Percentiles rank a stretch among this genome's conserved stretches.
phyloP scores from a whole-genome alignment of 2,113 vertebrate species.

The Elachura formosa region DNA sequence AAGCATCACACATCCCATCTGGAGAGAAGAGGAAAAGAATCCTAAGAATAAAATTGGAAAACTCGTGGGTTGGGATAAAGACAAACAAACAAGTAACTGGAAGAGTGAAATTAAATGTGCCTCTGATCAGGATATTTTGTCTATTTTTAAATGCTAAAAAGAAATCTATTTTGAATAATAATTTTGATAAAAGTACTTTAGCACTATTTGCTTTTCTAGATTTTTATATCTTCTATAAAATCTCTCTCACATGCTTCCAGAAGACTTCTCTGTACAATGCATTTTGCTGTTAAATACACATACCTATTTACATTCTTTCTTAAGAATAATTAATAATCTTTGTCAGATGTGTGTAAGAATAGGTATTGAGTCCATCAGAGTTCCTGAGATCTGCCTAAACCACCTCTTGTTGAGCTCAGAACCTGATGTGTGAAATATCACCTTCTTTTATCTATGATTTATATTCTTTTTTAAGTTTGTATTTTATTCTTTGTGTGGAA shows the following conservation, averaged over 20 bases:
- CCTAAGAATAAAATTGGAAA: not conserved
- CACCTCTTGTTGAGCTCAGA: not conserved
- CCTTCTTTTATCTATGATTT: not conserved
- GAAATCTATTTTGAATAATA: not conserved
- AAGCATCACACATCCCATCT: not conserved
- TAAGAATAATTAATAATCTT: not conserved
- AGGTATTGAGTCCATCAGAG: not conserved
- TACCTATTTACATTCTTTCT: not conserved
- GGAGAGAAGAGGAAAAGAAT: not conserved
- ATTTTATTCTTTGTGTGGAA: not conserved
- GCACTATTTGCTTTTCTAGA: not conserved
- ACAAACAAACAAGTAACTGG: not conserved
- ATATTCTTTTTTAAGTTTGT: not conserved
- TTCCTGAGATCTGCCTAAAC: not conserved
- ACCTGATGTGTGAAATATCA: not conserved
- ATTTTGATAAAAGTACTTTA: not conserved
- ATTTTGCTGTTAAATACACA: not conserved
- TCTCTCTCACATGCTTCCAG: not conserved
- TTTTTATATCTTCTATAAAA: not conserved
- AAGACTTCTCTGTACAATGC: not conserved
- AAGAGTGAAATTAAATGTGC: not conserved
- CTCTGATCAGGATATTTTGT: not conserved
- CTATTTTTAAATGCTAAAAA: not conserved
- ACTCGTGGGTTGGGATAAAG: not conserved
- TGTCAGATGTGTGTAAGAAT: not conserved